Evolutionary conservation across 2,797 vertebrate genomes (phyloP), one percentile per base, ranked within the genome.

Genomic region (Tiaroga cobitis): DNA sequence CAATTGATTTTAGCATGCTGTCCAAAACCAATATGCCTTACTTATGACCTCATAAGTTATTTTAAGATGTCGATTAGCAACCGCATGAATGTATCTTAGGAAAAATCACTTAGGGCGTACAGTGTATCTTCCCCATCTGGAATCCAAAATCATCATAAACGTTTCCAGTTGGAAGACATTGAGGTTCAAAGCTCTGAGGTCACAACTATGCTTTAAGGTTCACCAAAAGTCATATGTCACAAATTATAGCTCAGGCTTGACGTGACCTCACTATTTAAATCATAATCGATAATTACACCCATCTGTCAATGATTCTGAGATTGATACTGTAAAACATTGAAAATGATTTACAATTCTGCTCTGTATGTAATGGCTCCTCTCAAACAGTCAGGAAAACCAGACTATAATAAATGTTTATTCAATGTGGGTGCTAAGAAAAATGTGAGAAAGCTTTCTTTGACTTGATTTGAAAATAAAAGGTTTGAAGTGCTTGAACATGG

Each of bases 1-100:
- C 15, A 11, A 81, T 81, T 56, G 32, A 69, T 81, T 70, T 24
- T 39, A 81, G 21, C 34, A 81, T 39, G 34, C 46, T 56, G 32
- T 59, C 34, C 54, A 77, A 59, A 4, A 59, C 7, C 24, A 77
- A 69, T 21, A 74, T 56, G 49, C 29, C 41, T 5, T 34, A 61
- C n/a, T 29, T 37, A 59, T 76, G 80, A 79, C 24, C 75, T 73
- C 43, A 56, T 29, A 24, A 46, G 49, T 72, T 80, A 65, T 81
- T 61, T 76, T 46, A 69, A 49, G 19, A 32, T 59, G 69, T 73
- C 32, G 26, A 80, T 80, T 79, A 88, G 74, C 81, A 79, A 41
- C 43, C 49, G 2, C 34, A 68, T 59, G 10, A 80, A 24, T 29
- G 34, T 68, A 56, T 80, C 65, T 80, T 4, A 63, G 63, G 61